Conservation (phyloP, 2,113 vertebrate genomes). For the Otocyon megalotis region DNA sequence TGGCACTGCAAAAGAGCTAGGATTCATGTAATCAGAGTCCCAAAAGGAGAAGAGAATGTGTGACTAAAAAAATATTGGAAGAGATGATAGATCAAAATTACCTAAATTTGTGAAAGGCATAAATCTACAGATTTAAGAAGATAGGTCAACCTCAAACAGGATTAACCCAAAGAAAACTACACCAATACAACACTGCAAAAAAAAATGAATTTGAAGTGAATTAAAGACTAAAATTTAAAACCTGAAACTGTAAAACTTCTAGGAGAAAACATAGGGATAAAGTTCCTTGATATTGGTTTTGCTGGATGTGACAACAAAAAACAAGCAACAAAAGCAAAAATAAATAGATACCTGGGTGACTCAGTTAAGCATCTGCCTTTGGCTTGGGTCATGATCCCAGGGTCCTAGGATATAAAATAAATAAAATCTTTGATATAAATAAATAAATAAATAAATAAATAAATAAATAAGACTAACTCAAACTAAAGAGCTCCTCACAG, state of each 20-base stretch:
- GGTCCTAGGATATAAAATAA: too few species aligned
- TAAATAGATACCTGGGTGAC: neutral
- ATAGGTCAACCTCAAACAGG: neutral
- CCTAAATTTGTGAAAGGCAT: neutral
- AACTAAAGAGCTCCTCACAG: neutral
- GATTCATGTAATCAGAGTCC: neutral
- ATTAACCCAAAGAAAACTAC: neutral
- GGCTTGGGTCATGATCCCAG: too few species aligned
- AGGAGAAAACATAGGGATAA: neutral
- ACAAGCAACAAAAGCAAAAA: neutral
- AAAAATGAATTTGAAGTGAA: neutral
- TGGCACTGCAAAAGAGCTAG: neutral
- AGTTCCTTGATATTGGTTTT: neutral
- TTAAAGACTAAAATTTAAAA: neutral
- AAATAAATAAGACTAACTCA: neutral
- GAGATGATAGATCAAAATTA: conserved; percentile 6
- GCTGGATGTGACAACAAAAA: neutral
- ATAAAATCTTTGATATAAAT: too few species aligned
- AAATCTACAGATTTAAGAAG: neutral
- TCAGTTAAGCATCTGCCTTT: too few species aligned
- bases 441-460: neutral
- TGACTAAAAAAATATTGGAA: neutral
- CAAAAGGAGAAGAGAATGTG: neutral
- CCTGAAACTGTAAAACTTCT: neutral
- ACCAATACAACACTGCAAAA: neutral